These are phyloP conservation scores for Nomada lathburiana DNA, from an alignment of 2,888 invertebrate genomes.

Conservation along the genomic window DNA sequence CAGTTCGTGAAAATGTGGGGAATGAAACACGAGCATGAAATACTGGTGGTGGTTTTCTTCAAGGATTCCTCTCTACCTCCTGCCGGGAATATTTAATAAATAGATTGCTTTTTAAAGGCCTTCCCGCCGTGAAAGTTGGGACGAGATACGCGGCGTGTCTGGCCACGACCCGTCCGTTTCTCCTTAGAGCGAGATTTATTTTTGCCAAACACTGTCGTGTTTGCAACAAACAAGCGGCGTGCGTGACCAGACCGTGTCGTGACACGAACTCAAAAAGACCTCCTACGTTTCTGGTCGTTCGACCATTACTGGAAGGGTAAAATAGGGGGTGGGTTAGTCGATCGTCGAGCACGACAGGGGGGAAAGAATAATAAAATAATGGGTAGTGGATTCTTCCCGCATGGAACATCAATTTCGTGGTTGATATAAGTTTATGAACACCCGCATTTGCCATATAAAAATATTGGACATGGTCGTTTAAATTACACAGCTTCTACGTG, in stretches of 20 bases:
- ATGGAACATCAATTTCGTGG: conserved; percentile 16
- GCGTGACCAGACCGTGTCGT: conserved; percentile 69
- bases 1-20: neutral
- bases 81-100: neutral
- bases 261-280: conserved; percentile 59
- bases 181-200: conserved; percentile 30
- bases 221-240: conserved; percentile 45
- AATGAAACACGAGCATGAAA: neutral
- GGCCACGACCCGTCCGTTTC: conserved; percentile 6
- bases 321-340: conserved; percentile 26
- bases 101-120: neutral
- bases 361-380: conserved; percentile 61
- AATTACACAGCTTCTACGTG: neutral
- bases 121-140: neutral
- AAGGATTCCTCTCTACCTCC: neutral
- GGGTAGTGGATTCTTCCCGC: conserved; percentile 39
- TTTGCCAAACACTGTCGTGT: conserved; percentile 21
- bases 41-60: neutral
- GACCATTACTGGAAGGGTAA: conserved; percentile 35
- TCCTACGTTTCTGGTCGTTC: conserved; percentile 41
- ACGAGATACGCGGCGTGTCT: conserved; percentile 1
- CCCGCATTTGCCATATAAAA: neutral
- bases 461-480: too few relatives aligned
- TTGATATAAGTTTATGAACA: neutral
- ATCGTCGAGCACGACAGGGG: conserved; percentile 42